Evolutionary conservation across 2,888 invertebrate species (phyloP), one percentile per base, ranked within the genome.

Genomic region (Odontocerum albicorne): DNA sequence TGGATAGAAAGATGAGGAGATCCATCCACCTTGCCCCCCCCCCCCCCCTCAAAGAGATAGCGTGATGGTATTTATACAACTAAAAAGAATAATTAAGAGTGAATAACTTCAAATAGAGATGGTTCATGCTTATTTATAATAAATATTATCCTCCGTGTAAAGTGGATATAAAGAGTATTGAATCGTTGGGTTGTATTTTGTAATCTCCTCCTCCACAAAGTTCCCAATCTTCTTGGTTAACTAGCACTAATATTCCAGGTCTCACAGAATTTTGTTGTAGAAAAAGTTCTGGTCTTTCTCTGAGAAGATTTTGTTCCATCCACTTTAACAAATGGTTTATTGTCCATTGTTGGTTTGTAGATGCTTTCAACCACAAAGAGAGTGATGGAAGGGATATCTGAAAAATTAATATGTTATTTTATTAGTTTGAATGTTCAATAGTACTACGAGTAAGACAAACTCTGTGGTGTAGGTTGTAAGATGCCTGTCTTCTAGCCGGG

Each of bases 221-320:
- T 71, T 98, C 96, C 97, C 97, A 98, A 68, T 98, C 98, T 0
- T 90, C 82, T 64, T 98, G 96, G 68, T 98, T 98, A 6, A 98
- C 83, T 2, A 98, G 74, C 1, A 98, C 96, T 42, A 98, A 73
- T 58, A 98, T 97, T 2, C 97, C 97, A 0, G 96, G 96, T 42
- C 96, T 70, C 55, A 84, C 82, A 0, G 82, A 80, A 0, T 79
- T 76, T 10, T 72, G 77, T 73, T 82, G 76, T 1, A 77, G 67
- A 54, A 69, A 71, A 46, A 63, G 36, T 35, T 96, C 96, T 0
- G 88, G 88, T 59, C 93, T 79, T 65, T 95, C 95, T 3, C 38
- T 46, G 51, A 97, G 69, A 63, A 96, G 74, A 68, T 94, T 92
- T 52, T 88, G 87, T 68, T 85, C 87, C 49, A 97, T 85, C 94